Conservation (phyloP, 2,888 invertebrate genomes). For the Ernsta delagoae region DNA sequence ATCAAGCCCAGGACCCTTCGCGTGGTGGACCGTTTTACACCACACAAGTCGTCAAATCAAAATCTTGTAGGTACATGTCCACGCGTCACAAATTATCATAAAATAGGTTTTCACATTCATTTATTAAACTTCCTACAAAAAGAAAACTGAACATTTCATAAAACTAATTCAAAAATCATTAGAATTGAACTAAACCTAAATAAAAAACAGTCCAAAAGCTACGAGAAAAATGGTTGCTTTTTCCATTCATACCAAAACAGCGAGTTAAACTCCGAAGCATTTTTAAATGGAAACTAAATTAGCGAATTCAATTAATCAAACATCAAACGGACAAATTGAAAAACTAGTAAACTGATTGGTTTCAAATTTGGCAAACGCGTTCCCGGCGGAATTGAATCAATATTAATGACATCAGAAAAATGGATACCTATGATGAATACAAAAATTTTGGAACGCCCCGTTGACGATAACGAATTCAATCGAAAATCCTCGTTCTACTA, state of each 20-base stretch:
- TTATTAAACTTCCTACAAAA: too few relatives aligned
- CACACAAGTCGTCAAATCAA: too few relatives aligned
- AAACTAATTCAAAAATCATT: background rate
- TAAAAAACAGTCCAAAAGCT: background rate
- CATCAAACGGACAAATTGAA: conserved; percentile 29
- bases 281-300: conserved; percentile 27
- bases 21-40: too few relatives aligned
- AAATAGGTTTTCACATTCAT: too few relatives aligned
- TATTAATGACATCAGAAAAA: conserved; percentile 31
- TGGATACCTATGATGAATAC: background rate
- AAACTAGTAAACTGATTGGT: conserved; percentile 30
- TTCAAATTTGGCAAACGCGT: conserved; percentile 28
- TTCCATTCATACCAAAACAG: background rate
- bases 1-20: too few relatives aligned
- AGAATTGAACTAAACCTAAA: background rate
- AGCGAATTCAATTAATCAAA: conserved; percentile 24
- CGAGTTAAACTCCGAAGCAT: background rate
- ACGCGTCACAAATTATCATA: too few relatives aligned
- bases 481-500: background rate
- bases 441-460: conserved; percentile 6
- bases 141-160: too few relatives aligned
- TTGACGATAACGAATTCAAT: background rate
- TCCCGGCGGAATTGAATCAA: conserved; percentile 24
- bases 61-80: too few relatives aligned
- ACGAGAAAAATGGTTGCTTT: background rate